A percentile compares a stretch with the other conserved stretches of the same genome.
Conservation (phyloP, 2,113 vertebrate species). For the Chaetura pelagica region DNA sequence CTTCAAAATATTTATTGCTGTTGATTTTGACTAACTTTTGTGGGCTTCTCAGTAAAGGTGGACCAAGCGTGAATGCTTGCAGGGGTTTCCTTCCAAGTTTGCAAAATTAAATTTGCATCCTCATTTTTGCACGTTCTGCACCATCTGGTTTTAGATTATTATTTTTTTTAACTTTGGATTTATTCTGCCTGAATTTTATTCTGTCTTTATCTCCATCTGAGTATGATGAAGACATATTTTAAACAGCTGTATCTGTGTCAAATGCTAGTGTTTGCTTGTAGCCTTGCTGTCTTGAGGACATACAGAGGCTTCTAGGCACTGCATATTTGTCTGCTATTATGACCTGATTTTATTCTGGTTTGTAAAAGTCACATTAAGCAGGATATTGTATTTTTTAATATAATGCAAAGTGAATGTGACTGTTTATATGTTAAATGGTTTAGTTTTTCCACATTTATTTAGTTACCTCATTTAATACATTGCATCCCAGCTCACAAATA, state of each 20-base stretch:
- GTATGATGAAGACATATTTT: slow-evolving; percentile 77
- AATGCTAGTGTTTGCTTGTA: slow-evolving; percentile 66
- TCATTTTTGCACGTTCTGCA: background rate
- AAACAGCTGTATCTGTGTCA: slow-evolving; percentile 76
- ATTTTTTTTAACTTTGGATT: slow-evolving; percentile 33
- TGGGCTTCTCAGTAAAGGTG: background rate
- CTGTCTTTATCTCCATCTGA: slow-evolving; percentile 72
- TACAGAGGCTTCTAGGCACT: slow-evolving; percentile 34
- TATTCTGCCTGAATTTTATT: slow-evolving; percentile 42
- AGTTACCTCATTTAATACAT: background rate
- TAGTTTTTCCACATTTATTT: background rate
- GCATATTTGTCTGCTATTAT: slow-evolving; percentile 46
- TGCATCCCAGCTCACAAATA: background rate
- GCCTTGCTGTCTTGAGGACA: slow-evolving; percentile 66
- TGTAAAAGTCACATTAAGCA: background rate
- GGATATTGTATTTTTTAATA: background rate
- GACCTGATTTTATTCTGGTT: slow-evolving; percentile 45
- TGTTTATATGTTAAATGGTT: background rate
- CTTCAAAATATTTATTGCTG: slow-evolving; percentile 53
- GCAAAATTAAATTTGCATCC: slow-evolving; percentile 37
- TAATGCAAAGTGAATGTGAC: background rate
- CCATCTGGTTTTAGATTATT: slow-evolving; percentile 61
- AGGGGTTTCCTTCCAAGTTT: slow-evolving; percentile 17
- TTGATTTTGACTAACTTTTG: slow-evolving; percentile 13
- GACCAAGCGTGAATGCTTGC: background rate